Conservation (phyloP, 2,888 invertebrate species). For the Muscina levida region DNA sequence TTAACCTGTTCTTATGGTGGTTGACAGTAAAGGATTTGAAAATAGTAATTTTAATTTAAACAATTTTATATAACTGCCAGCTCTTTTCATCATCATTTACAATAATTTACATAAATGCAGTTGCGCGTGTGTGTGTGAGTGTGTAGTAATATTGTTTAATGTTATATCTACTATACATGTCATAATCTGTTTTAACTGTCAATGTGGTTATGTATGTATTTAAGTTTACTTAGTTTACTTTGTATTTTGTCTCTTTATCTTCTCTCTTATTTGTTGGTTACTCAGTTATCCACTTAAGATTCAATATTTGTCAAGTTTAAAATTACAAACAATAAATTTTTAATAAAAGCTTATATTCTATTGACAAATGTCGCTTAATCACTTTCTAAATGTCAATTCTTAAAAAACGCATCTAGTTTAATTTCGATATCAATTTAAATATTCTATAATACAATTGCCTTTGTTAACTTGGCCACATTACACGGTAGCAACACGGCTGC, state of each 20-base stretch:
- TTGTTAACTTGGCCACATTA: neutral
- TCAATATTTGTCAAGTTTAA: conserved; percentile 15
- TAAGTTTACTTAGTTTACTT: conserved; percentile 1
- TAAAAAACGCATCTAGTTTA: conserved; percentile 9
- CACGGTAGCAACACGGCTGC: too few species aligned
- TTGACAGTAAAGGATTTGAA: conserved; percentile 20
- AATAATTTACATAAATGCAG: neutral
- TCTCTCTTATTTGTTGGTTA: conserved; percentile 5
- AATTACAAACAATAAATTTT: conserved; percentile 26
- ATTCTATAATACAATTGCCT: conserved; percentile 34
- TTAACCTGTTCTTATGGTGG: neutral
- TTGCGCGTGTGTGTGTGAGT: conserved; percentile 21
- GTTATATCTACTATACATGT: conserved; percentile 36
- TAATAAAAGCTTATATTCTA: conserved; percentile 30
- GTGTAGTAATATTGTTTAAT: conserved; percentile 38
- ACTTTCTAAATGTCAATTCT: conserved; percentile 15
- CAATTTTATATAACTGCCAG: neutral
- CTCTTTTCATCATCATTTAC: neutral
- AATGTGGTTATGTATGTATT: neutral
- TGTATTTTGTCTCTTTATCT: neutral
- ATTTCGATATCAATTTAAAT: conserved; percentile 15
- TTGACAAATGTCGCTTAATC: conserved; percentile 2
- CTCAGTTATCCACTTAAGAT: conserved; percentile 1
- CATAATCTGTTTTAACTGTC: neutral
- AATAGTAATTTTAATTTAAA: conserved; percentile 36